phyloP scores from a whole-genome alignment of 2,797 vertebrate genomes.

The Kryptolebias ocellatus region DNA sequence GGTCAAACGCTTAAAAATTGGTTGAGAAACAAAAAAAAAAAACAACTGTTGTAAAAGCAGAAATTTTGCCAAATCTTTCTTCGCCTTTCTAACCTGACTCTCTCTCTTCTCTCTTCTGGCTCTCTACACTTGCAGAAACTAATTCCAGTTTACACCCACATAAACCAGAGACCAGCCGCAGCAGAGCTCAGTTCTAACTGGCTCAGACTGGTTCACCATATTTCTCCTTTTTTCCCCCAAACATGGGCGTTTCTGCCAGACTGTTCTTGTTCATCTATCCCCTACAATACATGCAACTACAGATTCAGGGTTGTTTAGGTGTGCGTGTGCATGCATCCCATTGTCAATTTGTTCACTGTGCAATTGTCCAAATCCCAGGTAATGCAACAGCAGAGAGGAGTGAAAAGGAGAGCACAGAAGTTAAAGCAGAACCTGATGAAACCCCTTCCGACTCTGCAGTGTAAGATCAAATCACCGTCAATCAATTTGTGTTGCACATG shows the following conservation, averaged over 20 bases:
- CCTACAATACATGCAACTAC: slow-evolving; percentile 6
- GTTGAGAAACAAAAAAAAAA: background rate
- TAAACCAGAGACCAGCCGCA: slow-evolving; percentile 16
- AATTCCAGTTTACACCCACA: slow-evolving; percentile 18
- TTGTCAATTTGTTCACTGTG: slow-evolving; percentile 10
- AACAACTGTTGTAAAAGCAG: background rate
- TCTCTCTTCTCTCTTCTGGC: background rate
- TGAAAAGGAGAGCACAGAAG: slow-evolving; percentile 51
- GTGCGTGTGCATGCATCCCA: background rate
- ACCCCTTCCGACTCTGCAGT: slow-evolving; percentile 27
- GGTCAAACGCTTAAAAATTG: background rate
- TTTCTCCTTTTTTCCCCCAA: slow-evolving; percentile 43
- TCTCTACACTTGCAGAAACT: background rate
- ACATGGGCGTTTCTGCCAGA: slow-evolving; percentile 34
- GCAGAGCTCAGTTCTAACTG: slow-evolving; percentile 45
- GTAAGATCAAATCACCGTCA: slow-evolving; percentile 64
- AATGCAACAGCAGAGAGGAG: slow-evolving; percentile 67
- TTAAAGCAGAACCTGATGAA: slow-evolving; percentile 42
- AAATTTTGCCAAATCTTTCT: background rate
- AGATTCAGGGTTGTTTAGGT: background rate
- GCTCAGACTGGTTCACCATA: slow-evolving; percentile 51
- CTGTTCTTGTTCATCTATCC: slow-evolving; percentile 12
- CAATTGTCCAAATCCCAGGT: slow-evolving; percentile 52
- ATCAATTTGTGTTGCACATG: background rate
- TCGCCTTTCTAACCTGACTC: background rate